A percentile compares a stretch with the other conserved stretches of the same genome.
Conservation (phyloP, 2,113 vertebrate species). For the Pontoporia blainvillei region DNA sequence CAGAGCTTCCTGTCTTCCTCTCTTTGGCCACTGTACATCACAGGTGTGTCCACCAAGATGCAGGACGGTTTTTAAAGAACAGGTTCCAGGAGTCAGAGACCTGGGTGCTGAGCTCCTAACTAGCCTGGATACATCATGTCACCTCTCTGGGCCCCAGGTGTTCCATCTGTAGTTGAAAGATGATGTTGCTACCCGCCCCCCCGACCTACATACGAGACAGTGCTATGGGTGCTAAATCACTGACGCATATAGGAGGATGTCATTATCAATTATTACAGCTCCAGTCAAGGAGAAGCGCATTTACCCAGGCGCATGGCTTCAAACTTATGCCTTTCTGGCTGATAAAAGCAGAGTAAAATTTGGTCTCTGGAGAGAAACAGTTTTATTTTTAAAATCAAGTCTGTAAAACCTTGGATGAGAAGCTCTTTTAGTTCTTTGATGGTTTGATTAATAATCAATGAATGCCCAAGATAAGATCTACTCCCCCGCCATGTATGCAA, state of each 20-base stretch:
- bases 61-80: background rate
- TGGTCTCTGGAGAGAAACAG: background rate
- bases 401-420: background rate
- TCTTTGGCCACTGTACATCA: background rate
- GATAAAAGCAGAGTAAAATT: background rate
- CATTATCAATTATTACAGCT: background rate
- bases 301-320: background rate
- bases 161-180: background rate
- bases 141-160: background rate
- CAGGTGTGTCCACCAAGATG: background rate
- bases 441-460: background rate
- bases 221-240: background rate
- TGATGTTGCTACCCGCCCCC: too few relatives aligned
- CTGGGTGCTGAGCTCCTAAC: background rate
- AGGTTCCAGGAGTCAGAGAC: background rate
- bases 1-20: background rate
- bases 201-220: background rate
- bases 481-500: background rate
- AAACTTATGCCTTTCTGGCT: background rate
- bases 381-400: background rate
- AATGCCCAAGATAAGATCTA: background rate
- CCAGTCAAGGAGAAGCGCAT: background rate
- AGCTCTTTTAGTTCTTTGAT: background rate
- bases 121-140: background rate
- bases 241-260: rapidly evolving